Conservation (phyloP, 1,140 invertebrate species). For the Tetragonula clypearis region DNA sequence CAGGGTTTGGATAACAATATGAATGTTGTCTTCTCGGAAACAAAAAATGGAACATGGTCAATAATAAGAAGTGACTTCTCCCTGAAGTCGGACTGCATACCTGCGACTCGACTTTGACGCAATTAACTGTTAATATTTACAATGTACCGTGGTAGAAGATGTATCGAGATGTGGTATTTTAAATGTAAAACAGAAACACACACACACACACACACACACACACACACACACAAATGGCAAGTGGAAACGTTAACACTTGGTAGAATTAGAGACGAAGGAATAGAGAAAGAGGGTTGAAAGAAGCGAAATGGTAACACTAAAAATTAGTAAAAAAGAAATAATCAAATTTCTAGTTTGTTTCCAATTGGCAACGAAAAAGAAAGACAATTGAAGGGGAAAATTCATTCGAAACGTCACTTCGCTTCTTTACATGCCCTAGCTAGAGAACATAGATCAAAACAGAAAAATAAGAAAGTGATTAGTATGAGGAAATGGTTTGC, state of each 20-base stretch:
- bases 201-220: neutral
- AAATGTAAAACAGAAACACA: constrained; percentile 26
- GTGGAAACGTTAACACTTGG: neutral
- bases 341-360: neutral
- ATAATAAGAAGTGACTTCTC: constrained; percentile 47
- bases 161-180: constrained; percentile 43
- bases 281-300: constrained; percentile 33
- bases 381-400: neutral
- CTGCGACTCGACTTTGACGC: constrained; percentile 35
- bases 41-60: neutral
- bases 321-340: neutral
- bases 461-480: neutral
- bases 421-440: constrained; percentile 40
- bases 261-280: constrained; percentile 16
- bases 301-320: constrained; percentile 25
- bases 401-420: constrained; percentile 4
- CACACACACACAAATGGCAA: neutral
- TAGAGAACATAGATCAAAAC: constrained; percentile 7
- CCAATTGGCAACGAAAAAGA: neutral
- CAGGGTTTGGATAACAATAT: neutral
- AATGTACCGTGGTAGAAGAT: constrained; percentile 45
- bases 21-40: neutral
- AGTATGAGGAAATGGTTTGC: constrained; percentile 35
- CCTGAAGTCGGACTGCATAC: constrained; percentile 36
- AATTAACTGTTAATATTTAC: constrained; percentile 32